A percentile compares a stretch with the other conserved stretches of the same genome.
These are phyloP conservation scores for Phrynosoma blainvillii DNA, from an alignment of 2,113 vertebrate species.

Conservation along the genomic window DNA sequence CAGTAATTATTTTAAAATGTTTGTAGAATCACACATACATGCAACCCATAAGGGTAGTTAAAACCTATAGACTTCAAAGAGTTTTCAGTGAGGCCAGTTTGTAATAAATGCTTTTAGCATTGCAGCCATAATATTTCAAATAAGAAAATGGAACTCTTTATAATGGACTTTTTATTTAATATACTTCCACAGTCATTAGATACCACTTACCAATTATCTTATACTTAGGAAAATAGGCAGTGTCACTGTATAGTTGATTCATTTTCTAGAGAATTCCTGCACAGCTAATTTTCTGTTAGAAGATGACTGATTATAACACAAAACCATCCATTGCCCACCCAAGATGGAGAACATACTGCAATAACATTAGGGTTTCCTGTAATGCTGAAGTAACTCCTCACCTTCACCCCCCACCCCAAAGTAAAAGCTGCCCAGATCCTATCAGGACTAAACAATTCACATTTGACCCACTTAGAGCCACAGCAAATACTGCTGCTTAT, in stretches of 20 bases:
- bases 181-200: slow-evolving; percentile 29
- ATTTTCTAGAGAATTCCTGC: slow-evolving; percentile 29
- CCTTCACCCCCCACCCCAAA: background rate
- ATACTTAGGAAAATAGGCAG: slow-evolving; percentile 29
- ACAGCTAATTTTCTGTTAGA: slow-evolving; percentile 27
- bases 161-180: slow-evolving; percentile 37
- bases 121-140: slow-evolving; percentile 36
- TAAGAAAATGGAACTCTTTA: slow-evolving; percentile 35
- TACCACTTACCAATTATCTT: slow-evolving; percentile 19
- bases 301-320: slow-evolving; percentile 14
- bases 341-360: background rate
- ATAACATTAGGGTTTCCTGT: background rate
- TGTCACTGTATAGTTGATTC: slow-evolving; percentile 27
- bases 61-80: background rate
- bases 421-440: background rate
- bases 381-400: background rate
- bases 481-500: background rate
- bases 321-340: slow-evolving; percentile 7
- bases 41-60: background rate
- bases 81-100: background rate
- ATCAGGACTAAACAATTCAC: background rate
- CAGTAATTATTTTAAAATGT: background rate
- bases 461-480: background rate
- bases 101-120: slow-evolving; percentile 18
- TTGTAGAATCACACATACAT: background rate